Base-by-base conservation (phyloP, 2,797 vertebrate species). In the Sebastes kiyomatsui region DNA sequence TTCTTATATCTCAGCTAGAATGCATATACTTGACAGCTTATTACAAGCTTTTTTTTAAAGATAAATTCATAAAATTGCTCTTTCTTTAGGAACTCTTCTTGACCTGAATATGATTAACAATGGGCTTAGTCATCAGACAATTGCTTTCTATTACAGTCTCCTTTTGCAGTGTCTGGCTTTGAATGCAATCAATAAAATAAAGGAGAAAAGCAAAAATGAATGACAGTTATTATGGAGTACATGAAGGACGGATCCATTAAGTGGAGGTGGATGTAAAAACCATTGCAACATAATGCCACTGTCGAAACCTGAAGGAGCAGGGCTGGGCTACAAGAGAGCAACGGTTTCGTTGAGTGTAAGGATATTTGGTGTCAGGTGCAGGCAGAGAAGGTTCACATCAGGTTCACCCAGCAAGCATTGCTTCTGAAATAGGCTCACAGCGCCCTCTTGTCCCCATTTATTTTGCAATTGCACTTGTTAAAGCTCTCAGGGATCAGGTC, bases 201-300 rank as follows among this genome's bases (percentile, higher is more conserved):
- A 81, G 27, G 25, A 80, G 35, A 72, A 81, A 59, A 77, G 85
- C 76, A 55, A 86, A 81, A 80, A 80, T 76, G 55, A 87, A 74
- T 68, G 81, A 87, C 70, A 83, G 59, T 27, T 35, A 80, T 27
- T 35, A 80, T 80, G 73, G 67, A 87, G 79, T 2, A 79, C 74
- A 91, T 84, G 81, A 90, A 90, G 93, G 93, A 94, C 92, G 90
- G 93, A 92, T 92, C 86, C 67, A 84, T 87, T 72, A 76, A 67
- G 64, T 79, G 75, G 38, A 83, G 67, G 75, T 88, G 80, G 85
- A 82, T 83, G 82, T 82, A 67, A 81, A 85, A 85, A 74, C 72
- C 59, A 27, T 61, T 81, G 64, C 67, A 81, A 89, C 67, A 74
- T 78, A 80, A 87, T 71, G 67, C 78, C 62, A 55, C 84, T 85